These are phyloP conservation scores for Megamerina dolium DNA, from an alignment of 2,888 invertebrate genomes.

Conservation along the genomic window DNA sequence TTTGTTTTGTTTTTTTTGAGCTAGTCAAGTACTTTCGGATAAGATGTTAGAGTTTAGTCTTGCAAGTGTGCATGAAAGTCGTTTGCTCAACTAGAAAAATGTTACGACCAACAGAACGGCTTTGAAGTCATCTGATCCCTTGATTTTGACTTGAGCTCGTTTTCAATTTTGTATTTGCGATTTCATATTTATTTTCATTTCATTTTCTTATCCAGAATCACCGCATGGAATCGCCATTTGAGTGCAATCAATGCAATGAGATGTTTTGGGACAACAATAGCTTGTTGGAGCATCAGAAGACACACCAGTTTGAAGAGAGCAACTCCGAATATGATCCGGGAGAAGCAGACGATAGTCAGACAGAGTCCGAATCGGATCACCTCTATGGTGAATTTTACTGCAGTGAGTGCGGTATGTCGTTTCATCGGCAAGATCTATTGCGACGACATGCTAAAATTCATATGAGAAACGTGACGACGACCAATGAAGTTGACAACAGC, in stretches of 20 bases:
- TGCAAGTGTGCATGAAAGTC: constrained; percentile 17
- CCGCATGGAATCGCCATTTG: constrained; percentile 72
- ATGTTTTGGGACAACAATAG: constrained; percentile 68
- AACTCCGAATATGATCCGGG: constrained; percentile 49
- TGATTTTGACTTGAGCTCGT: too few species aligned
- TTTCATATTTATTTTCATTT: background rate
- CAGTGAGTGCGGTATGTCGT: constrained; percentile 71
- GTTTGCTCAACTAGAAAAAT: constrained; percentile 21
- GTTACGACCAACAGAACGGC: constrained; percentile 24
- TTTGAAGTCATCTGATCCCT: constrained; percentile 19
- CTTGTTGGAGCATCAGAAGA: constrained; percentile 57
- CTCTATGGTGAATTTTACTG: constrained; percentile 60
- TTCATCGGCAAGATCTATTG: constrained; percentile 69
- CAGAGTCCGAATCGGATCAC: constrained; percentile 55
- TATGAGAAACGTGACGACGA: constrained; percentile 21
- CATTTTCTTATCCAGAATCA: constrained; percentile 54
- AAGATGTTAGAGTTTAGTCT: constrained; percentile 23
- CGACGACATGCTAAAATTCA: constrained; percentile 61
- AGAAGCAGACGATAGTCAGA: constrained; percentile 41
- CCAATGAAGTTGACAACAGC: constrained; percentile 25
- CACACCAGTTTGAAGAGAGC: constrained; percentile 55
- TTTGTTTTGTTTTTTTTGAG: constrained; percentile 1
- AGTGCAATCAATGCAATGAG: constrained; percentile 73
- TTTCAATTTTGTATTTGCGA: constrained; percentile 1
- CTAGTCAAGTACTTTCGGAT: constrained; percentile 8